These are phyloP conservation scores for Numenius arquata DNA, from an alignment of 2,113 vertebrate species.

Conservation along the genomic window DNA sequence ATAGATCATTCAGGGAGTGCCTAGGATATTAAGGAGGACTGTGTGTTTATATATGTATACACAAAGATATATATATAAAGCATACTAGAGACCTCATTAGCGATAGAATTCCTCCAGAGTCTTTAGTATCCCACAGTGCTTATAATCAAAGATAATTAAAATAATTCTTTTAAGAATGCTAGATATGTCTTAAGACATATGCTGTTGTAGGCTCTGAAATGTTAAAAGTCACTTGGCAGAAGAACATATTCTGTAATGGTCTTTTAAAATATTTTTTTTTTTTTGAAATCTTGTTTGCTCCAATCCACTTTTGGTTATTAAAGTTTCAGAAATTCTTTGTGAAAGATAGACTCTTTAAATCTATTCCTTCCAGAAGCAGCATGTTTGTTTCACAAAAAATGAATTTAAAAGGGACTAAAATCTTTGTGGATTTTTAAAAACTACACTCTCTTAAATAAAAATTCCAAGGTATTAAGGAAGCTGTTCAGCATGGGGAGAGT, in stretches of 20 bases:
- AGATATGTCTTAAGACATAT: neutral
- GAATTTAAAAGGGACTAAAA: neutral
- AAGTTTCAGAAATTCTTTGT: constrained; percentile 1
- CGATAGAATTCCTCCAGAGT: neutral
- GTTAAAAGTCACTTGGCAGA: neutral
- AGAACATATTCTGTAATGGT: neutral
- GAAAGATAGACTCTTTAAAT: constrained; percentile 23
- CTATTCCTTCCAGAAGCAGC: neutral
- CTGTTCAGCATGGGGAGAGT: neutral
- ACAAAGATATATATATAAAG: neutral
- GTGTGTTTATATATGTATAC: neutral
- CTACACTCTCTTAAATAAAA: neutral
- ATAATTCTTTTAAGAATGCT: neutral
- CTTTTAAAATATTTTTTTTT: neutral
- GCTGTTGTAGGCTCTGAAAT: neutral
- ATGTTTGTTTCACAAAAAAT: neutral
- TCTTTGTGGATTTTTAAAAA: neutral
- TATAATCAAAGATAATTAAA: constrained; percentile 33
- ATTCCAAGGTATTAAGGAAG: neutral
- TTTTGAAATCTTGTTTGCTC: constrained; percentile 28
- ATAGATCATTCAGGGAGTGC: neutral
- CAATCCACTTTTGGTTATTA: constrained; percentile 36
- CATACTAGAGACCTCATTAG: neutral
- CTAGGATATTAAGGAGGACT: neutral
- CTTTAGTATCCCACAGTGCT: constrained; percentile 20